phyloP scores from a whole-genome alignment of 1,140 invertebrate genomes.

The Melitaea cinxia region DNA sequence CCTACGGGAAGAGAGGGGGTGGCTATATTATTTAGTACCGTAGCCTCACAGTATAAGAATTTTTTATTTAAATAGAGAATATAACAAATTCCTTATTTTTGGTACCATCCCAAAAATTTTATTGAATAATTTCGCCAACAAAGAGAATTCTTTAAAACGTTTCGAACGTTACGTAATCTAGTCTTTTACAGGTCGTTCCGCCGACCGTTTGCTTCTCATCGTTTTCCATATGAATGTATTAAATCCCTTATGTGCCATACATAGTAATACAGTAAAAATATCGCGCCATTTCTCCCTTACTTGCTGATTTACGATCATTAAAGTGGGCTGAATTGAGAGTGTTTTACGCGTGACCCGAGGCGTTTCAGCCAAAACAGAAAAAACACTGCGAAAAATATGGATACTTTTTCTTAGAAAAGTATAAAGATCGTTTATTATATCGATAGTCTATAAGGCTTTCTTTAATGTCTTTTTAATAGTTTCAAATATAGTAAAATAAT shows the following conservation, averaged over 20 bases:
- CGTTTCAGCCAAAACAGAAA: conserved; percentile 25
- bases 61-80: not conserved
- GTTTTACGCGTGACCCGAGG: conserved; percentile 33
- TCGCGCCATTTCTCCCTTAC: conserved; percentile 40
- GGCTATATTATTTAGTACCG: no score
- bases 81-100: not conserved
- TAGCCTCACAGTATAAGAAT: no score
- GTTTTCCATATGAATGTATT: conserved; percentile 53
- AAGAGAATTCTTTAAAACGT: conserved; percentile 14
- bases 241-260: conserved; percentile 54
- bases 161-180: conserved; percentile 30
- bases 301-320: conserved; percentile 42
- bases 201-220: conserved; percentile 26
- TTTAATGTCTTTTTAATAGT: no score
- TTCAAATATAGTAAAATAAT: no score
- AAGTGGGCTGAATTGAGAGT: conserved; percentile 39
- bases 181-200: conserved; percentile 33
- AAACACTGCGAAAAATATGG: not conserved
- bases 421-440: not conserved
- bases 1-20: no score
- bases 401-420: not conserved
- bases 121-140: conserved; percentile 8
- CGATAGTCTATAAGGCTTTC: no score
- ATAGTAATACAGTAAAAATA: conserved; percentile 55
- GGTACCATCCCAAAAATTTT: not conserved